phyloP scores from a whole-genome alignment of 2,113 vertebrate species.

The Mystacornis crossleyi region DNA sequence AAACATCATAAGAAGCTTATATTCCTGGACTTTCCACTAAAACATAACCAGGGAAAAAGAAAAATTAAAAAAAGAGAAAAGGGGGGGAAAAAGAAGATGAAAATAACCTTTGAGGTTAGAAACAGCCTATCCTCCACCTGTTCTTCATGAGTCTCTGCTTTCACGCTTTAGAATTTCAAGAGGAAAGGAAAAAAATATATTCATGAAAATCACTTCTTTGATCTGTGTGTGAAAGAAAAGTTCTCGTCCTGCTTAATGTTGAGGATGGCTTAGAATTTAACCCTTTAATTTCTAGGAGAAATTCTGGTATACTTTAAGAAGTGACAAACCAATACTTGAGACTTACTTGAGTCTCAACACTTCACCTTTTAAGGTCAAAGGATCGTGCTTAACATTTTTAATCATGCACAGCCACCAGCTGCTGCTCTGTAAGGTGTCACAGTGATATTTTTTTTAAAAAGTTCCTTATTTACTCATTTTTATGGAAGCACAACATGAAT shows the following conservation, averaged over 20 bases:
- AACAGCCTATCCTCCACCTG: neutral
- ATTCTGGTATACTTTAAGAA: neutral
- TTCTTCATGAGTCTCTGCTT: neutral
- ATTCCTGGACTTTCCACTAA: neutral
- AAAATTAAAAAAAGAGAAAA: neutral
- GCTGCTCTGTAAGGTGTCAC: neutral
- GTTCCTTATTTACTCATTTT: neutral
- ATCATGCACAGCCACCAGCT: neutral
- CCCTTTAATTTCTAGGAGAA: neutral
- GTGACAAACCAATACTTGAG: neutral
- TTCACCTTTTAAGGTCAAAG: neutral
- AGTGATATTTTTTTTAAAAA: neutral
- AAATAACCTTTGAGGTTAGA: neutral
- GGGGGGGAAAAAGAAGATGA: too few species aligned
- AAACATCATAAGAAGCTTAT: neutral
- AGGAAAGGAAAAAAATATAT: neutral
- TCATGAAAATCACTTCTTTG: neutral
- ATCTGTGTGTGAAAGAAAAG: neutral
- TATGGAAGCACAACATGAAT: neutral
- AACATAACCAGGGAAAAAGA: neutral
- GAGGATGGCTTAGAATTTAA: neutral
- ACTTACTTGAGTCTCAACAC: neutral
- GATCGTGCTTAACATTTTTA: neutral
- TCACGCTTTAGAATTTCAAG: neutral
- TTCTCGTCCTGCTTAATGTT: neutral